A percentile compares a stretch with the other conserved stretches of the same genome.
phyloP scores from a whole-genome alignment of 2,113 vertebrate genomes.

The Todiramphus chloris region DNA sequence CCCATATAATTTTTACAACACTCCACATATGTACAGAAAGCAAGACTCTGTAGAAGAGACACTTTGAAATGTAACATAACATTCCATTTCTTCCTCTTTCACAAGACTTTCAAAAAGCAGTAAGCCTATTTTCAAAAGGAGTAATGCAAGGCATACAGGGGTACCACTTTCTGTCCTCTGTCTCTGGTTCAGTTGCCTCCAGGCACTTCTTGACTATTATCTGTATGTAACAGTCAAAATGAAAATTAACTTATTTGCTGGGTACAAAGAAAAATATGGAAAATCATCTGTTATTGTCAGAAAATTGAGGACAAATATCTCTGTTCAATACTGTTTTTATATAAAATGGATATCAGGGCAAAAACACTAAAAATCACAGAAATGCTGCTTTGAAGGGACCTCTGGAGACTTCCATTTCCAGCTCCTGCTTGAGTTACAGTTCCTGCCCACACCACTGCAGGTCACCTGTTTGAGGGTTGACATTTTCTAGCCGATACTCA shows the following conservation, averaged over 20 bases:
- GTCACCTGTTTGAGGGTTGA: neutral
- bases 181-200: neutral
- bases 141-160: neutral
- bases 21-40: neutral
- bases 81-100: neutral
- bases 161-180: neutral
- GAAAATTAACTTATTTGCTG: neutral
- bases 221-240: neutral
- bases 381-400: neutral
- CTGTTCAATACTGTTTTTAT: neutral
- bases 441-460: neutral
- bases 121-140: neutral
- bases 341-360: neutral
- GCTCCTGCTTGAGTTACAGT: neutral
- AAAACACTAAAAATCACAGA: neutral
- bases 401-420: neutral
- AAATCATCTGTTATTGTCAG: neutral
- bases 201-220: neutral
- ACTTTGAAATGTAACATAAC: neutral
- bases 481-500: neutral
- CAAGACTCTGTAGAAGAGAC: neutral
- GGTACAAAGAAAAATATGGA: neutral
- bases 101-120: neutral
- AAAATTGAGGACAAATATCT: neutral
- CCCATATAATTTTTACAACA: neutral